Conservation (phyloP, 2,888 invertebrate species). For the Lepeophtheirus nordmannii region DNA sequence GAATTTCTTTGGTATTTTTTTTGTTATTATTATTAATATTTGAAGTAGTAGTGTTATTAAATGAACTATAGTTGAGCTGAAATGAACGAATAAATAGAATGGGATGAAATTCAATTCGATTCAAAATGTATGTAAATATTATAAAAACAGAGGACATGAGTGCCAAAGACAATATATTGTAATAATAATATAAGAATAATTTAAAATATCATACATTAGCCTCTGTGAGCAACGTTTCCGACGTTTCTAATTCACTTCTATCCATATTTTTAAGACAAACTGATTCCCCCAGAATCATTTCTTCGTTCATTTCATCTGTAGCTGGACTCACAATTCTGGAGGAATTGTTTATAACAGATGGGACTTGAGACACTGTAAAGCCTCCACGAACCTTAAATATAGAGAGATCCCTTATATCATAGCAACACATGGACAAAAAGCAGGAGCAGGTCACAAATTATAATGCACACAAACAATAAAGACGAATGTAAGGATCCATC, state of each 20-base stretch:
- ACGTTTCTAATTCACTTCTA: background rate
- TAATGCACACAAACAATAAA: background rate
- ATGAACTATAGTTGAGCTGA: background rate
- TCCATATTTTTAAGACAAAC: background rate
- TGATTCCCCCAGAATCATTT: background rate
- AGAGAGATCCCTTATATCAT: background rate
- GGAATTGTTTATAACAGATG: constrained; percentile 8
- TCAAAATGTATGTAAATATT: no score
- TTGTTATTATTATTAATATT: background rate
- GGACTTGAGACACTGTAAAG: constrained; percentile 28
- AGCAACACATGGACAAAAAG: constrained; percentile 24
- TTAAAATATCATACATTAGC: background rate
- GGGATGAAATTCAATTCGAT: background rate
- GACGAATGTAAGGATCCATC: background rate
- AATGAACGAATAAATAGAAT: background rate
- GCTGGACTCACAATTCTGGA: constrained; percentile 1
- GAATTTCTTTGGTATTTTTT: background rate
- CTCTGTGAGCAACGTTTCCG: background rate
- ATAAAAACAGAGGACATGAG: no score
- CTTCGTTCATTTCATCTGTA: background rate
- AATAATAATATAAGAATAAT: background rate
- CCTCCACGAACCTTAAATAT: constrained; percentile 29
- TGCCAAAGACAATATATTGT: background rate
- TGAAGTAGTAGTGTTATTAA: background rate
- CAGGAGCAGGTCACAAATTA: constrained; percentile 30